Base-by-base conservation (phyloP, 35 echinoderm and acorn worm genomes). In the Lytechinus variegatus region DNA sequence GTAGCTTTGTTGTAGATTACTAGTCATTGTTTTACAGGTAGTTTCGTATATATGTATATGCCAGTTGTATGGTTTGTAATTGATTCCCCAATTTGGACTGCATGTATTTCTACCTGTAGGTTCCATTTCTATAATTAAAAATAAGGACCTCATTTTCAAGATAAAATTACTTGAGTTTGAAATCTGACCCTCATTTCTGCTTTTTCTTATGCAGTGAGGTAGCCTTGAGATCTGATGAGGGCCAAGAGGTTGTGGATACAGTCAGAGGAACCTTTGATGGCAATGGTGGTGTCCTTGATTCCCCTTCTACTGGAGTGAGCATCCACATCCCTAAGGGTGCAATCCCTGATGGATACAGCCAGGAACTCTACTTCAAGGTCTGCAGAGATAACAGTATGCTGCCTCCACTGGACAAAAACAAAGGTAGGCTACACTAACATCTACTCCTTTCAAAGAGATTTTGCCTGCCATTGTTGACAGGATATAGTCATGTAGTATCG, bases 281-380 rank as follows among this genome's bases (percentile, higher is more conserved):
- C 91, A 95, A 91, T 53, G 97, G 98, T 24, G 98, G 98, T 9
- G 95, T 95, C 53, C 87, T 99, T 89, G 89, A 92, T 27, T 99
- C 98, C 9, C 95, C 86, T n/a, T 95, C 95, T 33, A 97, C 98
- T 13, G 98, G 98, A 14, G 98, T 99, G 87, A 99, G 98, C 96
- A 99, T 99, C 56, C 95, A 97, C 21, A 97, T 99, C 94, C 98
- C 98, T 56, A 94, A 97, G 86, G 98, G 97, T 29, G 98, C 98
- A 28, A 96, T 99, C 88, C 98, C 97, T 13, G 96, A 97, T n/a
- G 98, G 98, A 28, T 57, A 95, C 54, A 89, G 89, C 52, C 98
- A 99, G n/a, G 98, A 99, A 27, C 95, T 99, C 55, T 97, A 97
- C 97, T 99, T 99, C 94, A 99, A 99, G 56, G 98, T 99, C 52